Base-by-base conservation (phyloP, 2,888 invertebrate genomes). In the Rhogogaster chlorosoma region DNA sequence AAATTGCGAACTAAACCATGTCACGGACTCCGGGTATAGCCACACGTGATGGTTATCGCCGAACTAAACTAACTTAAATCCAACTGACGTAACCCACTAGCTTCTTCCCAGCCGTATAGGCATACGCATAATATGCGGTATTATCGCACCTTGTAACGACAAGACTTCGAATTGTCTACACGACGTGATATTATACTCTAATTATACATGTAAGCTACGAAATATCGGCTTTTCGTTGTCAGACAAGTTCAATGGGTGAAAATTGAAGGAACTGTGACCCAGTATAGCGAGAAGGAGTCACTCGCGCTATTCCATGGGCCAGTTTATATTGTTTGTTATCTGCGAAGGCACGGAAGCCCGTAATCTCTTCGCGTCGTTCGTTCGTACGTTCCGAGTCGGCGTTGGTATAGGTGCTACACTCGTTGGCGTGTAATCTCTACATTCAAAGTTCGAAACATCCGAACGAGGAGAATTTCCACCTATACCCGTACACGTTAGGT, bases 1-100 rank as follows among this genome's bases (percentile, higher is more conserved):
- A 80, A 61, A 80, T 80, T 80, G n/a, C 38, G n/a, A 80, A 80
- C 80, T 61, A 80, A 80, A 80, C 80, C 61, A 29, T 80, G 57
- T 80, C 80, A 57, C 80, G 80, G 57, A 80, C 61, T 80, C 77
- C 26, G 45, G 7, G 26, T 45, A 32, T 45, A 12, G 9, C 9
- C n/a, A 70, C n/a, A 70, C 53, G n/a, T n/a, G 26, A 77, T n/a
- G 7, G 29, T 49, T 77, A 49, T 77, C 29, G 32, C 10, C 42
- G 15, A 22, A 67, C 67, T 26, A 26, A 38, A 71, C 38, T 18
- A 38, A 38, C n/a, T 71, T 71, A 38, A 67, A 71, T 38, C 32
- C 71, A 38, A 38, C 36, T 71, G 71, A 71, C 71, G 71, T 71
- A 71, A 71, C 32, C 71, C 42, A 36, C 42, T 42, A 15, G 45